Evolutionary conservation across 2,888 invertebrate species (phyloP).

Genomic region (Cataglyphis rosenhaueri): DNA sequence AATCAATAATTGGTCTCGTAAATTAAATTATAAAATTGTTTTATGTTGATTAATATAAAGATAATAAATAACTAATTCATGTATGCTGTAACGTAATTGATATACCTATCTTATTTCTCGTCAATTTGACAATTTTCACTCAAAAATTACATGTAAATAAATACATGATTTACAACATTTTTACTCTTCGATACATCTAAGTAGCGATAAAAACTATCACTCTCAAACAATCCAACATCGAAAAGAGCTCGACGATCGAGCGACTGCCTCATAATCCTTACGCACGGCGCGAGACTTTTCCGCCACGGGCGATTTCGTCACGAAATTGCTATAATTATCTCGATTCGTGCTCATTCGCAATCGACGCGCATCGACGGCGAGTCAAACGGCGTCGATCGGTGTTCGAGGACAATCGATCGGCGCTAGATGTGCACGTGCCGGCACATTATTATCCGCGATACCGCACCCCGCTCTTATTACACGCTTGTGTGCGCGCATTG

Average conservation of each 20-base stretch:
- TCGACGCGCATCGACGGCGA: conserved; percentile 8
- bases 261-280: conserved; percentile 11
- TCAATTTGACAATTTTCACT: not conserved
- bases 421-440: conserved; percentile 41
- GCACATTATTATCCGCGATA: conserved; percentile 38
- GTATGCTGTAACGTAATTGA: not conserved
- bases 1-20: not conserved
- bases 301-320: conserved; percentile 42
- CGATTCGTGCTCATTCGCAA: conserved; percentile 27
- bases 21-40: conserved; percentile 3
- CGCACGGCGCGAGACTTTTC: conserved; percentile 12
- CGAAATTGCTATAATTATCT: conserved; percentile 44
- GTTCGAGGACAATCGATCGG: conserved; percentile 44
- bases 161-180: conserved; percentile 1
- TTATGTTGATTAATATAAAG: not conserved
- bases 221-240: not conserved
- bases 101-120: not conserved
- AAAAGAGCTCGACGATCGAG: not conserved
- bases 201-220: not conserved
- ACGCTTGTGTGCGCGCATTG: not conserved
- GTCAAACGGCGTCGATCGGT: conserved; percentile 38
- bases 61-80: not conserved
- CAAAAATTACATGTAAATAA: not conserved
- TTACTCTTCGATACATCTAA: not conserved
- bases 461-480: conserved; percentile 19